Conservation (phyloP, 2,797 vertebrate species). For the Parotocinclus haroldoi region DNA sequence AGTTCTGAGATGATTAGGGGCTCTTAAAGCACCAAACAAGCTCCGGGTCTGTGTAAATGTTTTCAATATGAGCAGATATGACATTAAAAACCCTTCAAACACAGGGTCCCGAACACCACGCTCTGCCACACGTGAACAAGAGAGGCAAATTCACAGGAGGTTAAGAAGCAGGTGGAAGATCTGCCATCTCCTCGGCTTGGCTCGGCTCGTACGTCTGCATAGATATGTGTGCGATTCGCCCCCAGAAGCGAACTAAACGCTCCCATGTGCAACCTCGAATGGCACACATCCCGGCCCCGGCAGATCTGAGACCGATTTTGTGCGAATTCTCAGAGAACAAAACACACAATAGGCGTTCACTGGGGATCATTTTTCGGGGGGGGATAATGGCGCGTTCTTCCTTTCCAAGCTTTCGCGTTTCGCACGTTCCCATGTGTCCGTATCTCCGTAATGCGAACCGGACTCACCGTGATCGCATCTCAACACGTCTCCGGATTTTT, state of each 20-base stretch:
- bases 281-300: constrained; percentile 57
- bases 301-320: constrained; percentile 75
- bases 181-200: constrained; percentile 44
- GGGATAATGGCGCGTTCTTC: constrained; percentile 70
- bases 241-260: constrained; percentile 76
- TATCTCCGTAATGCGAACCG: constrained; percentile 64
- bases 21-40: too few species aligned
- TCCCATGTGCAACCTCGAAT: constrained; percentile 72
- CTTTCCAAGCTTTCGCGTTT: constrained; percentile 74
- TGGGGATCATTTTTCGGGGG: constrained; percentile 73
- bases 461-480: constrained; percentile 16
- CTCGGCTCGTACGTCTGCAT: constrained; percentile 6
- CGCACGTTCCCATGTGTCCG: constrained; percentile 70
- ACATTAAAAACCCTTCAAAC: too few species aligned
- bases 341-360: constrained; percentile 66
- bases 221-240: constrained; percentile 68
- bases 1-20: too few species aligned
- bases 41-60: too few species aligned
- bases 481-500: constrained; percentile 14
- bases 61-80: too few species aligned
- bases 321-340: constrained; percentile 49
- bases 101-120: too few species aligned
- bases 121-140: constrained; percentile 7
- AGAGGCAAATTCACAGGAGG: constrained; percentile 44
- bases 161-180: constrained; percentile 72